These are phyloP conservation scores for Zophobas morio DNA, from an alignment of 1,140 invertebrate genomes.

Conservation along the genomic window DNA sequence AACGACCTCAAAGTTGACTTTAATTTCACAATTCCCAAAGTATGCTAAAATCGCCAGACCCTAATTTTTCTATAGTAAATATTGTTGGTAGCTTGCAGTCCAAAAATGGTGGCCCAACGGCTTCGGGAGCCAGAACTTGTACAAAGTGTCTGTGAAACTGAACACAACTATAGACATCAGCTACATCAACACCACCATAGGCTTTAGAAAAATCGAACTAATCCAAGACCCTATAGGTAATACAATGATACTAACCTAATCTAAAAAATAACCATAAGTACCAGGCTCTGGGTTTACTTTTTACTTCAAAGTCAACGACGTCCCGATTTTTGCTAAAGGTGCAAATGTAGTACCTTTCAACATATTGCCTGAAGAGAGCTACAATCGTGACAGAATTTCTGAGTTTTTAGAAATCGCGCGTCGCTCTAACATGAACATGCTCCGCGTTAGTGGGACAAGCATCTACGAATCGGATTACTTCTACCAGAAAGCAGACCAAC, in stretches of 20 bases:
- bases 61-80: not conserved
- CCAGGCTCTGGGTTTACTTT: conserved; percentile 81
- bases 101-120: conserved; percentile 93
- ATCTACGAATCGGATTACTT: conserved; percentile 94
- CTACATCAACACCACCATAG: conserved; percentile 75
- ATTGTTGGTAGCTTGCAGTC: conserved; percentile 62
- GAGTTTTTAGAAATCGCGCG: conserved; percentile 80
- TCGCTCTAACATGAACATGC: conserved; percentile 90
- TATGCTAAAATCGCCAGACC: not conserved
- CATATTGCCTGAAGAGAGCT: conserved; percentile 84
- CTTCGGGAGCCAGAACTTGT: conserved; percentile 86
- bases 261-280: conserved; percentile 46
- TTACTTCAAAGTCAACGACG: conserved; percentile 89
- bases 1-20: not conserved
- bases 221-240: conserved; percentile 77
- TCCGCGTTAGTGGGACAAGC: conserved; percentile 98
- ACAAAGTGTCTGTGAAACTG: conserved; percentile 76
- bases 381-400: conserved; percentile 60
- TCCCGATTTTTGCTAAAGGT: conserved; percentile 94
- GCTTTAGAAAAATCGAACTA: conserved; percentile 90
- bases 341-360: conserved; percentile 95
- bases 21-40: not conserved
- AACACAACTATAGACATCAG: conserved; percentile 64
- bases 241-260: conserved; percentile 12
- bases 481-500: conserved; percentile 87